phyloP scores from a whole-genome alignment of 2,797 vertebrate species.

The Gallirallus australis region DNA sequence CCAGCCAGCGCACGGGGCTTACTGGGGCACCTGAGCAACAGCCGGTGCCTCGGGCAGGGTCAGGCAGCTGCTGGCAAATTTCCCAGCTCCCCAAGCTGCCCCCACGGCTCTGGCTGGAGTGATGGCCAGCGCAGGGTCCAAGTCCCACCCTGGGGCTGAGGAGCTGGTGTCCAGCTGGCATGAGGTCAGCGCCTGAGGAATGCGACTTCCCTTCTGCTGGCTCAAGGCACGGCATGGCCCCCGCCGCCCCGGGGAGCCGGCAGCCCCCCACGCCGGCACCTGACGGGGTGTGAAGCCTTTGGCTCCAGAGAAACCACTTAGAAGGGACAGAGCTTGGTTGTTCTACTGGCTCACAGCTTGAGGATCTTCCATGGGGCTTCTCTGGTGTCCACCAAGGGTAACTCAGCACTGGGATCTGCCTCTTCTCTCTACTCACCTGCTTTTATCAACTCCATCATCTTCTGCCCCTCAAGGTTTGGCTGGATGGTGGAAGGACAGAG shows the following conservation, averaged over 20 bases:
- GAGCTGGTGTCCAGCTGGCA: constrained; percentile 8
- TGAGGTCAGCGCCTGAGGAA: constrained; percentile 38
- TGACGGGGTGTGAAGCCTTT: rapidly evolving
- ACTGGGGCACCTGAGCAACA: rapidly evolving
- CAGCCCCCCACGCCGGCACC: background rate
- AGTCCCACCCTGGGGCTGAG: constrained; percentile 38
- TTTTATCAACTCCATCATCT: background rate
- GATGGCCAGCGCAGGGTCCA: background rate
- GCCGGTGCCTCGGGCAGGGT: rapidly evolving
- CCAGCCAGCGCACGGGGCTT: background rate
- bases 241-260: background rate
- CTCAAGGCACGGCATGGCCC: background rate
- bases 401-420: background rate
- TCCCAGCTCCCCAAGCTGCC: background rate
- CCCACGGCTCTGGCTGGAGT: background rate
- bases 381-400: background rate
- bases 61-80: background rate
- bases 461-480: background rate
- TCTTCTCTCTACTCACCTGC: background rate
- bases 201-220: background rate
- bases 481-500: background rate
- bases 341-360: background rate
- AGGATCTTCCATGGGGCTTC: background rate
- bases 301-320: background rate
- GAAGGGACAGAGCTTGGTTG: background rate